Evolutionary conservation across 2,888 invertebrate species (phyloP), one percentile per base, ranked within the genome.

Genomic region (Zootermopsis nevadensis): DNA sequence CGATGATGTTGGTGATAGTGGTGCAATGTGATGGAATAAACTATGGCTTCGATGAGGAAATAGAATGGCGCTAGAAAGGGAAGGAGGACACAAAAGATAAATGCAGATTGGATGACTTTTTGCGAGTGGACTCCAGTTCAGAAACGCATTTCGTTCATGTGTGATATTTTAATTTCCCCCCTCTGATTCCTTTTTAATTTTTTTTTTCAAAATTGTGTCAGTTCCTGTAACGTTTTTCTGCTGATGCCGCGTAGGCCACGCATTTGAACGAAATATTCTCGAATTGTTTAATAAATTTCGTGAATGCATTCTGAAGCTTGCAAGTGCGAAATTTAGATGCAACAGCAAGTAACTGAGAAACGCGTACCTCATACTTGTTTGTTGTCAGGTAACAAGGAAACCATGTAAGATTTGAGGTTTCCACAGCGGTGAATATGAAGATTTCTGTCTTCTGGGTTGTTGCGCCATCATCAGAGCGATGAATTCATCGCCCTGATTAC

Each of bases 91-190:
- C 48, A 60, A 60, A 60, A 38, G n/a, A n/a, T 27, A 60, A 35
- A 42, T 74, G 74, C 38, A 74, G 74, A 74, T 74, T 74, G 74
- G 33, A 74, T 74, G 38, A 74, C 74, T 38, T 74, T 72, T 74
- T 38, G 38, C 60, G 27, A 60, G n/a, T 60, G 60, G 60, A 60
- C 8, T 60, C 60, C n/a, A 60, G 60, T 60, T 69, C 31, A 69
- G 27, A 69, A 69, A 69, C 33, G 69, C 69, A 69, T 69, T 69
- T 69, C 69, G 69, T 69, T 66, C 33, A 69, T 69, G 69, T 69
- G 33, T 30, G 33, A 33, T n/a, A n/a, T 69, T 30, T 69, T 69
- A 31, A 69, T 69, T 69, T 69, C 69, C 69, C 69, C 19, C 19
- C 19, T 19, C 19, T 1, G 2, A 1, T 48, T 27, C 66, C 69